These are phyloP conservation scores for Gastrophryne carolinensis DNA, from an alignment of 2,797 vertebrate species.

Conservation along the genomic window DNA sequence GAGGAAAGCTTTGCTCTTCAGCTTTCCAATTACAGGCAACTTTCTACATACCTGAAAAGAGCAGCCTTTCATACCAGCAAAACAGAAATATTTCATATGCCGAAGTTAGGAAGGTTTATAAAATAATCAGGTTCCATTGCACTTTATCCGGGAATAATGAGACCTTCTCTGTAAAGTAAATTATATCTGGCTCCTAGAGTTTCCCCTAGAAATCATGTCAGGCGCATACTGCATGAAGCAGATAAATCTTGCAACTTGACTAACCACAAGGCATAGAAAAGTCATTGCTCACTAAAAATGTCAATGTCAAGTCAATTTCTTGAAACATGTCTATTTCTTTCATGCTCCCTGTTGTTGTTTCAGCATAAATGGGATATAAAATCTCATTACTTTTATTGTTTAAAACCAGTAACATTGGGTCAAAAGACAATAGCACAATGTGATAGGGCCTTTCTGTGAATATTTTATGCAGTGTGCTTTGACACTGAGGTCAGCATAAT, in stretches of 20 bases:
- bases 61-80: slow-evolving; percentile 17
- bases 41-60: slow-evolving; percentile 31
- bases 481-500: slow-evolving; percentile 48
- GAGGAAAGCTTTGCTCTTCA: background rate
- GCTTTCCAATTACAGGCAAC: slow-evolving; percentile 30
- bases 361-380: slow-evolving; percentile 62
- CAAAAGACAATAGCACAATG: slow-evolving; percentile 60
- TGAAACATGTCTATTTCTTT: slow-evolving; percentile 61
- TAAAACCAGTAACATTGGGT: slow-evolving; percentile 57
- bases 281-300: slow-evolving; percentile 62
- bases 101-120: slow-evolving; percentile 42
- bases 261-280: slow-evolving; percentile 57
- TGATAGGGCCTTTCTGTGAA: slow-evolving; percentile 56
- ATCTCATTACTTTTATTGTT: slow-evolving; percentile 68
- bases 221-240: slow-evolving; percentile 50
- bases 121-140: slow-evolving; percentile 51
- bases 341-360: slow-evolving; percentile 61
- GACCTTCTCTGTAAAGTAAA: slow-evolving; percentile 43
- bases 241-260: slow-evolving; percentile 55
- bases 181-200: slow-evolving; percentile 38
- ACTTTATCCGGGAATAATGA: slow-evolving; percentile 49
- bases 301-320: slow-evolving; percentile 63
- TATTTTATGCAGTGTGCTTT: slow-evolving; percentile 60
- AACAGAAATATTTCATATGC: slow-evolving; percentile 41
- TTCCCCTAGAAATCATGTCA: slow-evolving; percentile 54